Evolutionary conservation across 1,140 invertebrate species (phyloP).

Genomic region (Tigriopus japonicus): DNA sequence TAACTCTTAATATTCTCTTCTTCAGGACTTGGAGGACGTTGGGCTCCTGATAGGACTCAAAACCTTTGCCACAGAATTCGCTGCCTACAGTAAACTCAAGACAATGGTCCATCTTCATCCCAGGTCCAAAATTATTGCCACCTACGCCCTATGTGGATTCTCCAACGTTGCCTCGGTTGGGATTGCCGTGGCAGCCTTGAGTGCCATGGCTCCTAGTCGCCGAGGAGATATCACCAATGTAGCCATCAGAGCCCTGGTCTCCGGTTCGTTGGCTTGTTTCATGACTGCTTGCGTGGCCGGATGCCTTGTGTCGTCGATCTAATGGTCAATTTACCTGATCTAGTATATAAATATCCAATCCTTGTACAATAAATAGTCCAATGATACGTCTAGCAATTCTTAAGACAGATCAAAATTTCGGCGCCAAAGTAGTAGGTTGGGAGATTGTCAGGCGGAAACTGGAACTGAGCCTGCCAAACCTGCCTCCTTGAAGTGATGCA

Average conservation of each 20-base stretch:
- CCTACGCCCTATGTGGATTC: conserved; percentile 87
- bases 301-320: conserved; percentile 19
- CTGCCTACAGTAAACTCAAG: conserved; percentile 53
- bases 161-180: conserved; percentile 78
- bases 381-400: no score
- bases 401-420: no score
- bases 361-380: no score
- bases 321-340: no score
- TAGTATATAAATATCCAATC: no score
- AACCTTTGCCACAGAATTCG: conserved; percentile 77
- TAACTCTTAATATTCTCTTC: not conserved
- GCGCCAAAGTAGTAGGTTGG: no score
- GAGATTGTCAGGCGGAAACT: no score
- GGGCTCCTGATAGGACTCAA: conserved; percentile 67
- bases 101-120: conserved; percentile 25
- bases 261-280: conserved; percentile 70
- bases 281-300: conserved; percentile 82
- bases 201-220: conserved; percentile 54
- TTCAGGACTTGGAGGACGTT: conserved; percentile 48
- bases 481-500: no score
- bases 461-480: no score
- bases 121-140: conserved; percentile 40
- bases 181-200: conserved; percentile 62
- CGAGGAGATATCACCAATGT: conserved; percentile 44
- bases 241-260: conserved; percentile 59